Conservation (phyloP, 2,888 invertebrate genomes). For the Leistus spinibarbis region DNA sequence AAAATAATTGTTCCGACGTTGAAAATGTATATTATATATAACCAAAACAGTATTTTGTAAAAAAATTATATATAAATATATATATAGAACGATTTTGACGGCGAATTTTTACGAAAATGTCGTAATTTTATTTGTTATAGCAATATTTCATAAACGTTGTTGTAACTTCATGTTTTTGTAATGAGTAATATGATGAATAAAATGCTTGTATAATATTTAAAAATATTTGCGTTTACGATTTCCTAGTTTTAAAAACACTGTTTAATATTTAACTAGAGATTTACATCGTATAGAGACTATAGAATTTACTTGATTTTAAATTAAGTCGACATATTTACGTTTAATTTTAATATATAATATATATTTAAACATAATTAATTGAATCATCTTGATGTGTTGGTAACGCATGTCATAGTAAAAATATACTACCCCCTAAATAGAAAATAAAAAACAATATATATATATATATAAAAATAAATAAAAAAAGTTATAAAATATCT, state of each 20-base stretch:
- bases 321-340: too few species aligned
- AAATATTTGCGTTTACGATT: background rate
- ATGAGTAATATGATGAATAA: background rate
- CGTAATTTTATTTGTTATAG: background rate
- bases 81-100: background rate
- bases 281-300: too few species aligned
- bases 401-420: too few species aligned
- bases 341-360: too few species aligned
- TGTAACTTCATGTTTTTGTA: slow-evolving; percentile 4
- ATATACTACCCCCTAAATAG: too few species aligned
- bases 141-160: slow-evolving; percentile 4
- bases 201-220: slow-evolving; percentile 4
- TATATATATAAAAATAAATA: too few species aligned
- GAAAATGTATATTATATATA: background rate
- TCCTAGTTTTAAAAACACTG: too few species aligned
- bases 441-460: too few species aligned
- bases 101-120: background rate
- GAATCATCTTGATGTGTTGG: too few species aligned
- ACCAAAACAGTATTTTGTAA: background rate
- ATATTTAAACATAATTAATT: too few species aligned
- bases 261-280: too few species aligned
- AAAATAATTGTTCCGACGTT: background rate
- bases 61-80: background rate
- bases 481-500: background rate
- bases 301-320: too few species aligned